A percentile compares a stretch with the other conserved stretches of the same genome.
phyloP scores from a whole-genome alignment of 1,140 invertebrate genomes.

The Zeugodacus cucurbitae region DNA sequence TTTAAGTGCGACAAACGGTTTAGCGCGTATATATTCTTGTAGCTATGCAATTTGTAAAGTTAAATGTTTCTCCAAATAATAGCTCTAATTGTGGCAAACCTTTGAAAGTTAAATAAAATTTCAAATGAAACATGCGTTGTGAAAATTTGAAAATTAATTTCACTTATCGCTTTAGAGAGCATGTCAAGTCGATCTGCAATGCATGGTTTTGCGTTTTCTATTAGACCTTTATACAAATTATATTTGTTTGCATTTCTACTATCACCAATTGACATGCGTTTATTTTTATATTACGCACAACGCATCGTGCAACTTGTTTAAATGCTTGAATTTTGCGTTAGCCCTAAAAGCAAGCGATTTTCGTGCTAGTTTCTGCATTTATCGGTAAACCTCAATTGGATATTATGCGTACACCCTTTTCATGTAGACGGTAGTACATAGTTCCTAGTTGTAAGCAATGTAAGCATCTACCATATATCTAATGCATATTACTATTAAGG shows the following conservation, averaged over 20 bases:
- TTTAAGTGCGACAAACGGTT: neutral
- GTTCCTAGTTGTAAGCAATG: constrained; percentile 19
- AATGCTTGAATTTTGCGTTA: neutral
- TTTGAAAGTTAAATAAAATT: too few relatives aligned
- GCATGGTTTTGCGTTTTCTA: too few relatives aligned
- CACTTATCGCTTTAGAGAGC: too few relatives aligned
- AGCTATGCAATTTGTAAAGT: neutral
- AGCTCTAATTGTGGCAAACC: too few relatives aligned
- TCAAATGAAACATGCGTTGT: too few relatives aligned
- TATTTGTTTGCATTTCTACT: too few relatives aligned
- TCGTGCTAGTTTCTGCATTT: neutral
- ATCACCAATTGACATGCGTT: neutral
- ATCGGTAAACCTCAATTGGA: neutral
- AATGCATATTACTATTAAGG: neutral
- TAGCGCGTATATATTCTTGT: neutral
- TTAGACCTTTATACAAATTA: too few relatives aligned
- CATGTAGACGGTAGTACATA: constrained; percentile 16
- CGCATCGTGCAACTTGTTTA: neutral
- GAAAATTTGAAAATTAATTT: too few relatives aligned
- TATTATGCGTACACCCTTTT: neutral
- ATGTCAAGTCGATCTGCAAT: too few relatives aligned
- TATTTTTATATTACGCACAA: neutral
- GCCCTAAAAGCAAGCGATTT: neutral
- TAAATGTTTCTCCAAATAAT: too few relatives aligned
- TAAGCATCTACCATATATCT: neutral